These are phyloP conservation scores for Eulemur rufifrons DNA, from an alignment of 2,113 vertebrate genomes.

Conservation along the genomic window DNA sequence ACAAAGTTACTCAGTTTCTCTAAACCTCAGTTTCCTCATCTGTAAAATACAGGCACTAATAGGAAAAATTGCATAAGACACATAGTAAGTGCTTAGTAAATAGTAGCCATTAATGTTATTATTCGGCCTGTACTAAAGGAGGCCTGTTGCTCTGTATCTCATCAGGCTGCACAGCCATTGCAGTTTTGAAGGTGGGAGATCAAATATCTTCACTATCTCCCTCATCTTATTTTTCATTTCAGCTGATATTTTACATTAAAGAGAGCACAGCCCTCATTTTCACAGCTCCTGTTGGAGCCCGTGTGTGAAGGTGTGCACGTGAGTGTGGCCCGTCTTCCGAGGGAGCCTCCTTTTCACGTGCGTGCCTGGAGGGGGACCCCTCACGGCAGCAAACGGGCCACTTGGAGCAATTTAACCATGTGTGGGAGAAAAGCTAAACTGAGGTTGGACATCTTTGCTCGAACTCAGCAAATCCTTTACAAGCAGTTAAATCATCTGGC, in stretches of 20 bases:
- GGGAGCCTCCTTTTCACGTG: no score
- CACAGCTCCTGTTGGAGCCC: background rate
- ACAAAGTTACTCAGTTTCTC: background rate
- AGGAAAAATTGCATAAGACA: background rate
- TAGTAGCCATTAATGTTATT: background rate
- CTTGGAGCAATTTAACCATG: accelerated
- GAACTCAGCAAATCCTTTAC: background rate
- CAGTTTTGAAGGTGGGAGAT: background rate
- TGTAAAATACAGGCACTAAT: background rate
- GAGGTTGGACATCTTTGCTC: background rate
- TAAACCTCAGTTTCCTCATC: background rate
- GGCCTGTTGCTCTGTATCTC: background rate
- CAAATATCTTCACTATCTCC: background rate
- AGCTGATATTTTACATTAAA: background rate
- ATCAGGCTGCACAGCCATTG: no score
- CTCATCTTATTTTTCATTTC: background rate
- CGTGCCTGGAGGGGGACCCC: accelerated
- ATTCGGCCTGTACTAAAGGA: background rate
- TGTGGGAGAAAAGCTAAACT: background rate
- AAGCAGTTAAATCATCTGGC: background rate
- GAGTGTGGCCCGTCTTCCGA: background rate
- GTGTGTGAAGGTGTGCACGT: background rate
- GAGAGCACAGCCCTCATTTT: background rate
- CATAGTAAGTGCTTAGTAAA: background rate
- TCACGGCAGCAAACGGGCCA: background rate